phyloP scores from a whole-genome alignment of 1,140 invertebrate genomes.

The Leptopilina clavipes region DNA sequence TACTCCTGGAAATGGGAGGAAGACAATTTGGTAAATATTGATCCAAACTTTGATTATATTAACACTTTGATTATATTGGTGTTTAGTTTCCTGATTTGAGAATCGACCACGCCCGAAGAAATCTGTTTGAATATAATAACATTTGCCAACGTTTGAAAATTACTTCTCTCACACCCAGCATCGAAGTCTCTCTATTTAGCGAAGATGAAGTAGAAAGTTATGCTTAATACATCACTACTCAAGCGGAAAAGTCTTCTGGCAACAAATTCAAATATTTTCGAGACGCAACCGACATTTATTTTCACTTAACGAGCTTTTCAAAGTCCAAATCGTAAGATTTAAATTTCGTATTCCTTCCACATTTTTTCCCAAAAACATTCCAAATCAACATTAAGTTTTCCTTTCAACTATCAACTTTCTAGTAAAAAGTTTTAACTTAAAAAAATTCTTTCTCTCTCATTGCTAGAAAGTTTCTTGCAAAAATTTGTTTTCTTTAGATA shows the following conservation, averaged over 20 bases:
- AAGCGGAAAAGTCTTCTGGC: conserved; percentile 19
- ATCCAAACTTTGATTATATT: neutral
- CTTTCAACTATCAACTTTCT: no score
- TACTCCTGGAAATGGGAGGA: neutral
- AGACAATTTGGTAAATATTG: conserved; percentile 10
- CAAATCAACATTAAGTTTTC: no score
- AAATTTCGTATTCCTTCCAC: neutral
- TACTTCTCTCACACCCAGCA: neutral
- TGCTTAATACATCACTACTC: conserved; percentile 26
- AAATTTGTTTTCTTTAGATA: no score
- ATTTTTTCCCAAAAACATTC: neutral
- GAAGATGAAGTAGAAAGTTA: conserved; percentile 12
- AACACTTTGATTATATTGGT: neutral
- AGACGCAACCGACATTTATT: conserved; percentile 1
- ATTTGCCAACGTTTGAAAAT: neutral
- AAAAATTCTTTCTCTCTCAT: no score
- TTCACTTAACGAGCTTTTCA: conserved; percentile 9
- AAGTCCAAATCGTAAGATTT: neutral
- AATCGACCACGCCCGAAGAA: conserved; percentile 22
- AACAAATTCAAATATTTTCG: neutral
- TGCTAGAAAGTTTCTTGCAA: no score
- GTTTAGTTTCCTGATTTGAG: conserved; percentile 8
- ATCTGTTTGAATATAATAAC: neutral
- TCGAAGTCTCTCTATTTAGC: conserved; percentile 18
- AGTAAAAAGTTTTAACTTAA: no score